These are phyloP conservation scores for Catharus minimus DNA, from an alignment of 2,113 vertebrate species.

Conservation along the genomic window DNA sequence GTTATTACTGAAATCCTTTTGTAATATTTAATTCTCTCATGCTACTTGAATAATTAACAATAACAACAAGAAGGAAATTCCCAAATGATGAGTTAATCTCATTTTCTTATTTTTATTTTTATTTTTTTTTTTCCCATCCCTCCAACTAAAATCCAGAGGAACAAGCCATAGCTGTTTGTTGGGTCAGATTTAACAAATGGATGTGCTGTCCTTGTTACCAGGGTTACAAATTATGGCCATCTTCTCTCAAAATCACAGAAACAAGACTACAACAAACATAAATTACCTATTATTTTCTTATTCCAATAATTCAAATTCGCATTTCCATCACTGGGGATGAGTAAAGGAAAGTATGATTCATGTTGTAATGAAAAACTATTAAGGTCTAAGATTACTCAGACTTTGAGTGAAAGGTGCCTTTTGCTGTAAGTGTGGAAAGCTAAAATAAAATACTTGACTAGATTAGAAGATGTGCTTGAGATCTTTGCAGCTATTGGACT, in stretches of 20 bases:
- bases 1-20: slow-evolving; percentile 8
- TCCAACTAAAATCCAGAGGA: not conserved
- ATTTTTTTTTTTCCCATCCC: too few relatives aligned
- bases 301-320: slow-evolving; percentile 60
- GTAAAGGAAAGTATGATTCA: slow-evolving; percentile 39
- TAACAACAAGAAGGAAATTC: not conserved
- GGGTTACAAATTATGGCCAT: slow-evolving; percentile 60
- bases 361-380: slow-evolving; percentile 15
- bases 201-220: slow-evolving; percentile 48
- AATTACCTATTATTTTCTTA: slow-evolving; percentile 72
- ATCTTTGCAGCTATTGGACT: not conserved
- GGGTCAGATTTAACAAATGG: slow-evolving; percentile 20
- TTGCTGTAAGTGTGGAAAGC: slow-evolving; percentile 25
- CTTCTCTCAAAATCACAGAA: slow-evolving; percentile 57
- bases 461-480: not conserved
- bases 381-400: slow-evolving; percentile 35
- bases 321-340: slow-evolving; percentile 37
- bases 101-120: not conserved
- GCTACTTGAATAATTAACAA: not conserved
- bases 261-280: slow-evolving; percentile 61
- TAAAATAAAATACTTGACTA: slow-evolving; percentile 4
- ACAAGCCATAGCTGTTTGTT: not conserved
- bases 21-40: not conserved
- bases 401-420: slow-evolving; percentile 56
- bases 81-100: slow-evolving; percentile 4